phyloP scores from a whole-genome alignment of 2,797 vertebrate genomes.

The Poecilia gillii region DNA sequence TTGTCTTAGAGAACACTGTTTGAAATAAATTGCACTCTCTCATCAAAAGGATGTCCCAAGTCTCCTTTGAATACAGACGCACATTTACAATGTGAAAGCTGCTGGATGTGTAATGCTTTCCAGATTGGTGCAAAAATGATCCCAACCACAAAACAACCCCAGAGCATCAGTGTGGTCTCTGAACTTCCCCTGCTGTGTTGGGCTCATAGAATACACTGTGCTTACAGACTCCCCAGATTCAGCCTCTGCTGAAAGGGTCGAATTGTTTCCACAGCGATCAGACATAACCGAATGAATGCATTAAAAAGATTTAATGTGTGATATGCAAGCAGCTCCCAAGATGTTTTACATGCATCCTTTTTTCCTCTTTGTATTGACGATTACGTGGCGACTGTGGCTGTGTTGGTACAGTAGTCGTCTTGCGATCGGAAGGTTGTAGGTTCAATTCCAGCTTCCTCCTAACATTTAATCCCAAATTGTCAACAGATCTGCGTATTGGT shows the following conservation, averaged over 20 bases:
- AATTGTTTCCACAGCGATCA: conserved; percentile 58
- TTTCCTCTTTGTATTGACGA: neutral
- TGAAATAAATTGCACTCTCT: conserved; percentile 53
- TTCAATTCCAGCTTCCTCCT: no score
- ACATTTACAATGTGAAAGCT: conserved; percentile 57
- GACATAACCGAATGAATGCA: conserved; percentile 35
- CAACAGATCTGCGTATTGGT: no score
- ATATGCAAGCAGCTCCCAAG: neutral
- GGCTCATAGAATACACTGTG: conserved; percentile 59
- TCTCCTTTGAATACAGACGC: conserved; percentile 51
- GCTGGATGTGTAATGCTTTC: conserved; percentile 76
- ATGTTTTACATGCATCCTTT: neutral
- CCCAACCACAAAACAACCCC: conserved; percentile 64
- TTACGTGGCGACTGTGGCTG: no score
- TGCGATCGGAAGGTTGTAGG: no score
- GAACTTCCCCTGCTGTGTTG: conserved; percentile 71
- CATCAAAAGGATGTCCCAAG: conserved; percentile 70
- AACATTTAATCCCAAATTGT: no score
- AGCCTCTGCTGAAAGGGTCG: conserved; percentile 55
- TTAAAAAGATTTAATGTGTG: conserved; percentile 18
- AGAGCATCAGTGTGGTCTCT: conserved; percentile 72
- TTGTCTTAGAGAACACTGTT: conserved; percentile 13
- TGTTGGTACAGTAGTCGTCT: no score
- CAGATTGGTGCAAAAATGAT: conserved; percentile 70
- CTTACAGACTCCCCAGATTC: conserved; percentile 55